phyloP scores from a whole-genome alignment of 2,797 vertebrate genomes.

The Prunella strophiata region DNA sequence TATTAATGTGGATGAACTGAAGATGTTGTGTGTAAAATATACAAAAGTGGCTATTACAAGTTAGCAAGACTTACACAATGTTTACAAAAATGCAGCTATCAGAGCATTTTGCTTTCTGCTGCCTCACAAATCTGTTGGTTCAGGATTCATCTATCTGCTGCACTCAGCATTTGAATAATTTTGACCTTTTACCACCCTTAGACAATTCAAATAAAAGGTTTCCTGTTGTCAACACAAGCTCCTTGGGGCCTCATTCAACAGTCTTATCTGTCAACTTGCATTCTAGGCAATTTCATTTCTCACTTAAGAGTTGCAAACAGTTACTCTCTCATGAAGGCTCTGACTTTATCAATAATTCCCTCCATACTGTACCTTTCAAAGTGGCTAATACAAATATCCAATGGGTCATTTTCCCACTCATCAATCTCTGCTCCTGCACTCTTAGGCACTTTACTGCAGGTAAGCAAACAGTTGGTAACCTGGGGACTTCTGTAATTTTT shows the following conservation, averaged over 20 bases:
- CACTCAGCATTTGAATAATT: slow-evolving; percentile 59
- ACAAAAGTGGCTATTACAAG: slow-evolving; percentile 49
- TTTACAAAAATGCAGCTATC: slow-evolving; percentile 27
- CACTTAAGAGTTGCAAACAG: slow-evolving; percentile 12
- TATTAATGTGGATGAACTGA: slow-evolving; percentile 48
- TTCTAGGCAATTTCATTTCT: slow-evolving; percentile 28
- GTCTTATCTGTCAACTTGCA: slow-evolving; percentile 22
- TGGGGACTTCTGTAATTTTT: background rate
- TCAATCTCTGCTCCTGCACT: background rate
- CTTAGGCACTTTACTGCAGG: background rate
- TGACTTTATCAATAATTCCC: slow-evolving; percentile 51
- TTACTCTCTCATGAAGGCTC: slow-evolving; percentile 11
- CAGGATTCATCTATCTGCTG: slow-evolving; percentile 29
- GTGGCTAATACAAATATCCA: slow-evolving; percentile 38
- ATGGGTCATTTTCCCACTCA: slow-evolving; percentile 14
- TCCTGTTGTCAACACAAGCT: slow-evolving; percentile 31
- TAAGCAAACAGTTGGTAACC: background rate
- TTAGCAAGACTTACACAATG: slow-evolving; percentile 42
- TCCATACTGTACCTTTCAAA: slow-evolving; percentile 40
- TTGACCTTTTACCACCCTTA: slow-evolving; percentile 60
- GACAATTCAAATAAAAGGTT: slow-evolving; percentile 59
- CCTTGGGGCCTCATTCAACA: slow-evolving; percentile 35
- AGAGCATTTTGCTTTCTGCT: slow-evolving; percentile 41
- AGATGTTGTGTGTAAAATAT: slow-evolving; percentile 48
- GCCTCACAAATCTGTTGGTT: slow-evolving; percentile 43